phyloP scores from a whole-genome alignment of 1,140 invertebrate species.

The Calliphora vicina region DNA sequence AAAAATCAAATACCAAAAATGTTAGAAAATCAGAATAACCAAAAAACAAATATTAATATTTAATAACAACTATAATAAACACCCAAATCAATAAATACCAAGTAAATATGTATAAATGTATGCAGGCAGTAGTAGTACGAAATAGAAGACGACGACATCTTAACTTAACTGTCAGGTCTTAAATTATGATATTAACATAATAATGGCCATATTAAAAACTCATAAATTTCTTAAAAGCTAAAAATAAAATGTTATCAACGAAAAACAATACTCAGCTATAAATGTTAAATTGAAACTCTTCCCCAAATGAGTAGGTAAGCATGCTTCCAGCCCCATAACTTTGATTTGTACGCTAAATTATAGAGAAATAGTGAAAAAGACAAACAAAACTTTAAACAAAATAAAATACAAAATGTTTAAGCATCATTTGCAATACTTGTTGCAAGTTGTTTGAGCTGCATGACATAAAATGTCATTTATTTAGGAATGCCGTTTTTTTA shows the following conservation, averaged over 20 bases:
- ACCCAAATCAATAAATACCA: too few relatives aligned
- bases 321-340: neutral
- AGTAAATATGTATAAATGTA: too few relatives aligned
- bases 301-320: neutral
- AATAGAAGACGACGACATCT: neutral
- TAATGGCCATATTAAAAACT: neutral
- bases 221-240: neutral
- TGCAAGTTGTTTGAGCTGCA: neutral
- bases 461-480: neutral
- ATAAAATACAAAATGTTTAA: neutral
- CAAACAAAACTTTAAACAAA: neutral
- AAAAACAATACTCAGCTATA: neutral
- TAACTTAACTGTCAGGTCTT: neutral
- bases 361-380: neutral
- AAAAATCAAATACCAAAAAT: neutral
- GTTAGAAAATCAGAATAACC: neutral
- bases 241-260: too few relatives aligned
- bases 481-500: neutral
- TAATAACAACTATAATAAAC: too few relatives aligned
- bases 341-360: neutral
- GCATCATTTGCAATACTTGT: too few relatives aligned
- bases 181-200: slow-evolving; percentile 2
- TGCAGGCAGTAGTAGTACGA: too few relatives aligned
- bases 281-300: too few relatives aligned
- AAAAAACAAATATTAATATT: neutral